phyloP scores from a whole-genome alignment of 2,113 vertebrate species.

The Carassius gibelio region DNA sequence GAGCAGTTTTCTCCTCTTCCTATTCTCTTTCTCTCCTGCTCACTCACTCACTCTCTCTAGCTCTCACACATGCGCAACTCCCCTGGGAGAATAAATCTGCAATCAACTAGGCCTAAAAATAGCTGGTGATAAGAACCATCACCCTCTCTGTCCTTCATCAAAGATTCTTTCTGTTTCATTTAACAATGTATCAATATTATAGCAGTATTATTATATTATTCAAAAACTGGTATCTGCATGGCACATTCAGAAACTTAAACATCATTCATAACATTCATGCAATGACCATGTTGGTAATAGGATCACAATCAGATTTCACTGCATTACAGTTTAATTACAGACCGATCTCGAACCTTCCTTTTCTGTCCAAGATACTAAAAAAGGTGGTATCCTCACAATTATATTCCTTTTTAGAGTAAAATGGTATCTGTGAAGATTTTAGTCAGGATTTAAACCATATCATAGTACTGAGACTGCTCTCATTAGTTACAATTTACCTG shows the following conservation, averaged over 20 bases:
- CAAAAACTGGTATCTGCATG: neutral
- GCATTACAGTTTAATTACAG: neutral
- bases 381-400: no score
- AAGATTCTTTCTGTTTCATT: neutral
- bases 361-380: no score
- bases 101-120: slow-evolving; percentile 79
- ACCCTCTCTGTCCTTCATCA: neutral
- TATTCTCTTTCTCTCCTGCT: slow-evolving; percentile 21
- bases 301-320: neutral
- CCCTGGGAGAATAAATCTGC: slow-evolving; percentile 78
- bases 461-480: no score
- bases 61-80: slow-evolving; percentile 56
- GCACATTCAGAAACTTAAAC: neutral
- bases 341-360: no score
- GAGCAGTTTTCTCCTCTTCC: slow-evolving; percentile 48
- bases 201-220: neutral
- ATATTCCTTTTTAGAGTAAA: no score
- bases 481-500: no score
- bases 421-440: no score
- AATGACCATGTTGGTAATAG: neutral
- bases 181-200: neutral
- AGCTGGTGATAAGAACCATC: slow-evolving; percentile 64
- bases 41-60: neutral
- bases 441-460: no score
- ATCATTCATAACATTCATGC: neutral